phyloP scores from a whole-genome alignment of 2,888 invertebrate genomes.

The Chaitophorus viminalis region DNA sequence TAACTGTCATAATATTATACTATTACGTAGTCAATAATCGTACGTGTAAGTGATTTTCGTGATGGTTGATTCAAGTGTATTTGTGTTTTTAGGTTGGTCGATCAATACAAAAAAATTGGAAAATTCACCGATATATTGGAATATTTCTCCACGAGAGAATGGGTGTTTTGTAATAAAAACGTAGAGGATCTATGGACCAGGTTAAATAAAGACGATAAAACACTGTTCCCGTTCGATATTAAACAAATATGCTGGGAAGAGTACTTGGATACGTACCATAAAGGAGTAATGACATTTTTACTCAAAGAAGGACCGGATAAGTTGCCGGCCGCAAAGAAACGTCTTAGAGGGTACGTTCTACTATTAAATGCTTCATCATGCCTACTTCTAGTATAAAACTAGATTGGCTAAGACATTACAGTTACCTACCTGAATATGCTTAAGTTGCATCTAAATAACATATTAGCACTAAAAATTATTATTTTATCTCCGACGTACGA shows the following conservation, averaged over 20 bases:
- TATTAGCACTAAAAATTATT: too few species aligned
- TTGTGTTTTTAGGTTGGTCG: slow-evolving; percentile 73
- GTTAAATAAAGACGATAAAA: slow-evolving; percentile 72
- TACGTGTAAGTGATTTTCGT: not conserved
- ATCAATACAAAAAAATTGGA: slow-evolving; percentile 80
- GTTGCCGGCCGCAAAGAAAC: slow-evolving; percentile 74
- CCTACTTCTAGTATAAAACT: too few species aligned
- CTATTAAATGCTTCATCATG: too few species aligned
- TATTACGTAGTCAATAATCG: too few species aligned
- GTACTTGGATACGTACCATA: slow-evolving; percentile 76
- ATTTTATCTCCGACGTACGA: too few species aligned
- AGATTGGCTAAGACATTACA: too few species aligned
- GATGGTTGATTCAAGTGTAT: not conserved
- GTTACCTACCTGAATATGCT: too few species aligned
- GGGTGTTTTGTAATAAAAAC: slow-evolving; percentile 77
- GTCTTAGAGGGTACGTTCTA: slow-evolving; percentile 30
- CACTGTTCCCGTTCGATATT: slow-evolving; percentile 79
- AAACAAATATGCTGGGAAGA: slow-evolving; percentile 79
- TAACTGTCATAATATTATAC: not conserved
- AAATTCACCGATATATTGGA: slow-evolving; percentile 78
- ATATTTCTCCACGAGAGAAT: slow-evolving; percentile 83
- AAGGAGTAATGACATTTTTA: slow-evolving; percentile 80
- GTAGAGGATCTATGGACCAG: slow-evolving; percentile 72
- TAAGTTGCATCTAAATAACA: too few species aligned
- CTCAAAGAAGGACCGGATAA: slow-evolving; percentile 83